Evolutionary conservation across 2,113 vertebrate genomes (phyloP), one percentile per base, ranked within the genome.

Genomic region (Oryzias javanicus): DNA sequence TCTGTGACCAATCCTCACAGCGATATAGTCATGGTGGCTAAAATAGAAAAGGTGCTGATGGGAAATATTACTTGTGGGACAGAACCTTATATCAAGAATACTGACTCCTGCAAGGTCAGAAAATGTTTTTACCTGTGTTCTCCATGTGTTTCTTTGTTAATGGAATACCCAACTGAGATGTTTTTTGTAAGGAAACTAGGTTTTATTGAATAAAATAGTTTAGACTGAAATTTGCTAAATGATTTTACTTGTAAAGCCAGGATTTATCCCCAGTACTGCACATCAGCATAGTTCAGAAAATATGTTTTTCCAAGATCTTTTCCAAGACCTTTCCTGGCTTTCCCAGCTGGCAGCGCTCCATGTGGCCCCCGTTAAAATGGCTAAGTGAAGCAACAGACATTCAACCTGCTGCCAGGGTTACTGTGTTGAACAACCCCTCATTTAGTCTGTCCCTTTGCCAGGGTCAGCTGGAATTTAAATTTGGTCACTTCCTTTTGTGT

Each of bases 51-150:
- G 81, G 94, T 99, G 67, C 90, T 99, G 45, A 98, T 92, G 42
- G 97, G 97, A 86, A 98, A 94, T 70, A 98, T 99, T 62, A 83
- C 94, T 46, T 93, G 90, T 67, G 94, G 94, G 27, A 91, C 93
- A 5, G 97, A 99, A 53, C 95, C 97, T 50, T 99, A 99, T 58
- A 94, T 98, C 74, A 98, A 98, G 88, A 98, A 96, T 70, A 91
- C 95, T 16, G 97, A 99, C 83, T 98, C 96, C 52, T 93, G 91
- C 83, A 99, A 98, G 96, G 96, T 98, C 86, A 89, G 42, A 16
- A 16, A 13, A 2, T 29, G 25, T 63, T 10, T 35, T 42, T n/a
- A 40, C 35, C 17, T 40, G 14, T 44, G 3, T 0, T 41, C 24
- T 22, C 50, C 51, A 15, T 50, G 45, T 64, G 12, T 35, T 35